A percentile compares a stretch with the other conserved stretches of the same genome.
Evolutionary conservation across 1,140 invertebrate genomes (phyloP).

Genomic region (Hycleus phaleratus): DNA sequence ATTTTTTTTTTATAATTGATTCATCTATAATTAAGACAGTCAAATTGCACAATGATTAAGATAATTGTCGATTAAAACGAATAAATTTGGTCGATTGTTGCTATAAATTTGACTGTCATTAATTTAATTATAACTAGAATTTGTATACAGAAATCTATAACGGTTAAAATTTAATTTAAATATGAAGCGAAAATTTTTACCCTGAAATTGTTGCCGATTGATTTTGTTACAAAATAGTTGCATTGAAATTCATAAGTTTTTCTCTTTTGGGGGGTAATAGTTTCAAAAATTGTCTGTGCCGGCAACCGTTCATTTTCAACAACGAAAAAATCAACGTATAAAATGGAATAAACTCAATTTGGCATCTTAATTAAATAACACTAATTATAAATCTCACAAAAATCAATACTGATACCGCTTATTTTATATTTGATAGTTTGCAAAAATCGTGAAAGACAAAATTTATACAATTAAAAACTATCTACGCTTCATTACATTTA

Average conservation of each 20-base stretch:
- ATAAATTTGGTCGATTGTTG: background rate
- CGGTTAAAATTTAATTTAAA: slow-evolving; percentile 9
- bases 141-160: slow-evolving; percentile 13
- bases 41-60: background rate
- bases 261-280: background rate
- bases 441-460: slow-evolving; percentile 18
- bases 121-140: background rate
- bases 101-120: no score
- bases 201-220: slow-evolving; percentile 27
- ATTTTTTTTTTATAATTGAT: slow-evolving; percentile 15
- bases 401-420: slow-evolving; percentile 24
- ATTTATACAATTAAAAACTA: slow-evolving; percentile 25
- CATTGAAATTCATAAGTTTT: slow-evolving; percentile 13
- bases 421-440: background rate
- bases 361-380: slow-evolving; percentile 16
- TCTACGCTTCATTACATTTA: slow-evolving; percentile 17
- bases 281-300: background rate
- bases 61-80: background rate
- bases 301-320: slow-evolving; percentile 5
- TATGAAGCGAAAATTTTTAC: slow-evolving; percentile 23
- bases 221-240: slow-evolving; percentile 9
- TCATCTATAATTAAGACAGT: slow-evolving; percentile 1
- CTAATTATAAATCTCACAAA: slow-evolving; percentile 25
- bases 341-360: slow-evolving; percentile 17
- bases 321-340: background rate